Evolutionary conservation across 2,797 vertebrate species (phyloP).

Genomic region (Siniperca scherzeri): DNA sequence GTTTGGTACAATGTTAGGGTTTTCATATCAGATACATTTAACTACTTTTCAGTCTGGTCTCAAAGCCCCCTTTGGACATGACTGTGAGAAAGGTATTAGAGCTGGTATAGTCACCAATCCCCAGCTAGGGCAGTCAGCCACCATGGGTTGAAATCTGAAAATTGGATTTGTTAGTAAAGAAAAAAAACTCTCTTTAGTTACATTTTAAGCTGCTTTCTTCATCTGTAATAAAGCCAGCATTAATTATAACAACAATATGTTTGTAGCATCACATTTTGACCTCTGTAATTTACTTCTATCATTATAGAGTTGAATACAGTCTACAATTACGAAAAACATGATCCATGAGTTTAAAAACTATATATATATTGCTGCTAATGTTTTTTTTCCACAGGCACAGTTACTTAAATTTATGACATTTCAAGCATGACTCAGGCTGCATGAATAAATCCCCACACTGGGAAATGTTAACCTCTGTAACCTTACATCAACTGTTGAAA

Average conservation of each 20-base stretch:
- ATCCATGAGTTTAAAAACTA: background rate
- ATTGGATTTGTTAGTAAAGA: conserved; percentile 77
- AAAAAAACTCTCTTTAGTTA: conserved; percentile 31
- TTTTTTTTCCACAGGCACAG: background rate
- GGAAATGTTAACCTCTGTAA: background rate
- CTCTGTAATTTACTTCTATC: background rate
- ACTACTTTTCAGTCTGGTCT: conserved; percentile 52
- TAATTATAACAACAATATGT: conserved; percentile 5
- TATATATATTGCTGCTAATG: background rate
- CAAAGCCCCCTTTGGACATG: conserved; percentile 59
- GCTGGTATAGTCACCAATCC: conserved; percentile 76
- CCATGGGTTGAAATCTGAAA: conserved; percentile 82
- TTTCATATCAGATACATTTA: conserved; percentile 71
- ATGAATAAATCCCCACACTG: background rate
- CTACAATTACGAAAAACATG: background rate
- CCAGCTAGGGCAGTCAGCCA: conserved; percentile 70
- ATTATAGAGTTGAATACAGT: background rate
- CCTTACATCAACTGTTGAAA: background rate
- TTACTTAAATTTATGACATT: background rate
- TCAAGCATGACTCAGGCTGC: background rate
- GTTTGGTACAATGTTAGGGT: conserved; percentile 82
- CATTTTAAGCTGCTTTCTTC: conserved; percentile 9
- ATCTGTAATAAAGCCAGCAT: background rate
- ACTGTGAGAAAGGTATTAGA: conserved; percentile 70
- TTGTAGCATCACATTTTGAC: background rate